Conservation (phyloP, 2,113 vertebrate species). For the Myrmecobius fasciatus region DNA sequence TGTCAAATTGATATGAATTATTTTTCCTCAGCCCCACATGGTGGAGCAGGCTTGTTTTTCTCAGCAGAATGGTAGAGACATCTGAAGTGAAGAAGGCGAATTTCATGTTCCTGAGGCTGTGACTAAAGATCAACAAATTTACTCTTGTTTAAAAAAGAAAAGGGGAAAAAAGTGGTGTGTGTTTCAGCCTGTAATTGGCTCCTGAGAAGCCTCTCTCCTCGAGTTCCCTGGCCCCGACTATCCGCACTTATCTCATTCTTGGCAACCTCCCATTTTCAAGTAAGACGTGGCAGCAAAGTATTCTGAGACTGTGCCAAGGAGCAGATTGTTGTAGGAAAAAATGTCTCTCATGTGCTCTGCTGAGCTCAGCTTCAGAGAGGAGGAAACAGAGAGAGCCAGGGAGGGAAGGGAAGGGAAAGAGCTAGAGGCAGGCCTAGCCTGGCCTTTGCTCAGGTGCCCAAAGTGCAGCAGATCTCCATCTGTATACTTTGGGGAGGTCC, state of each 20-base stretch:
- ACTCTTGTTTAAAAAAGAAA: constrained; percentile 61
- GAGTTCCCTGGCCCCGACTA: constrained; percentile 78
- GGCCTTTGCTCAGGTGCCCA: not conserved
- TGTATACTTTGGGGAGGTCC: not conserved
- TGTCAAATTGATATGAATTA: not conserved
- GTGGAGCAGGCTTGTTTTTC: not conserved
- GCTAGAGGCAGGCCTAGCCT: not conserved
- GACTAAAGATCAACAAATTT: constrained; percentile 50
- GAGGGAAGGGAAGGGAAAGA: not conserved
- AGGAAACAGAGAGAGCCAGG: not conserved
- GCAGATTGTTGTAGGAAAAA: constrained; percentile 83
- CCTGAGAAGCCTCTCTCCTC: constrained; percentile 74
- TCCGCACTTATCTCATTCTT: constrained; percentile 85
- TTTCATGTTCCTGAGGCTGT: constrained; percentile 36
- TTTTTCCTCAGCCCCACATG: not conserved
- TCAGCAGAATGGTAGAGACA: not conserved
- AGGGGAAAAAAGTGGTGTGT: constrained; percentile 49
- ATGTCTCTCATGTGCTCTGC: constrained; percentile 77
- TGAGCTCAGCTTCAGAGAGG: constrained; percentile 72
- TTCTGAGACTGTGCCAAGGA: constrained; percentile 83
- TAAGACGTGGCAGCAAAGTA: constrained; percentile 88
- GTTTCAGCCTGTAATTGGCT: constrained; percentile 67
- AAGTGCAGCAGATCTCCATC: not conserved
- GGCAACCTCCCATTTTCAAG: constrained; percentile 83
- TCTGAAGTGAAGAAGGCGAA: constrained; percentile 38